Evolutionary conservation across 2,113 vertebrate species (phyloP).

Genomic region (Entomyzon cyanotis): DNA sequence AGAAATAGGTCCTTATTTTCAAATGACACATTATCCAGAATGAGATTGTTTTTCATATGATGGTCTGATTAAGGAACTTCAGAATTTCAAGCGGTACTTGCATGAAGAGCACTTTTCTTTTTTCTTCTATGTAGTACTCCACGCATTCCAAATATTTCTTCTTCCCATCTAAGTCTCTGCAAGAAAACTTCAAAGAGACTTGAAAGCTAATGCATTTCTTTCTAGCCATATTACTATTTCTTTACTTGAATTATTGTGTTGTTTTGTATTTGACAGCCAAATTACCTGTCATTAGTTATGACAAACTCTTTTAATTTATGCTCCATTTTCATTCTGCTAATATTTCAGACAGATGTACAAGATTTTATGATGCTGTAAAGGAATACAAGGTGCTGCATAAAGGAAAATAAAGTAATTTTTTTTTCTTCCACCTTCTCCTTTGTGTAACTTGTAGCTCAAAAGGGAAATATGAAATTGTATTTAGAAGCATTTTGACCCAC

Average conservation of each 20-base stretch:
- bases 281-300: conserved; percentile 5
- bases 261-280: not conserved
- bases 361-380: not conserved
- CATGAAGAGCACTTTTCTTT: not conserved
- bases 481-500: not conserved
- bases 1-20: not conserved
- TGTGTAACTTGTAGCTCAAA: not conserved
- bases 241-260: not conserved
- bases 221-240: not conserved
- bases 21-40: not conserved
- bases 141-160: not conserved
- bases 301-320: conserved; percentile 21
- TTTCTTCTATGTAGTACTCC: not conserved
- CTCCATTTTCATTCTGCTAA: not conserved
- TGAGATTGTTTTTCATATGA: not conserved
- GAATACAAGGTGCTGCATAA: not conserved
- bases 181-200: not conserved
- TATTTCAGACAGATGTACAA: not conserved
- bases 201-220: not conserved
- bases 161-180: not conserved
- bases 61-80: not conserved
- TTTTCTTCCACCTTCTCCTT: not conserved
- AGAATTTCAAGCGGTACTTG: not conserved
- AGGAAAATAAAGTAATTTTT: not conserved
- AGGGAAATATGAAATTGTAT: not conserved